Conservation (phyloP, 2,888 invertebrate species). For the Hymenopus coronatus region DNA sequence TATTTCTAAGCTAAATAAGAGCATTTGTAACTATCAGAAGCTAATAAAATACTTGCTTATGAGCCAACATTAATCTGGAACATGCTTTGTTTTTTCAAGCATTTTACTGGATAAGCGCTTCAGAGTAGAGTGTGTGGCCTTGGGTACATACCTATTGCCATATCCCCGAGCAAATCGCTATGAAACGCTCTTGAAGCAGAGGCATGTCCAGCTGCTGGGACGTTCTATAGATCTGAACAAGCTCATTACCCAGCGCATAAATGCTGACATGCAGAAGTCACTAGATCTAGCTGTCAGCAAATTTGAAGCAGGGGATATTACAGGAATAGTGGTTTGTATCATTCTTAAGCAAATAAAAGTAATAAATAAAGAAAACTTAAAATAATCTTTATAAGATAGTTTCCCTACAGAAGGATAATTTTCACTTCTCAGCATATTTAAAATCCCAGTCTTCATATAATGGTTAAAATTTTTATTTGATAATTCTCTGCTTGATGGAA, state of each 20-base stretch:
- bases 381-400: too few relatives aligned
- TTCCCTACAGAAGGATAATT: too few relatives aligned
- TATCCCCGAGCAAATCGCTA: slow-evolving; percentile 91
- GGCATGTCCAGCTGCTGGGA: slow-evolving; percentile 93
- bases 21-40: too few relatives aligned
- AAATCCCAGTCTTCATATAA: too few relatives aligned
- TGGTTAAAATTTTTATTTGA: too few relatives aligned
- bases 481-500: too few relatives aligned
- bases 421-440: too few relatives aligned
- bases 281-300: slow-evolving; percentile 93
- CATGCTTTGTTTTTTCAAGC: slow-evolving; percentile 49
- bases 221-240: slow-evolving; percentile 94
- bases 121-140: slow-evolving; percentile 87
- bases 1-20: too few relatives aligned
- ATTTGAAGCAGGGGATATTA: slow-evolving; percentile 95
- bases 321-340: slow-evolving; percentile 81
- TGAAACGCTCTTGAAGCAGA: slow-evolving; percentile 88
- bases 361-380: neutral
- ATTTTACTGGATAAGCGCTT: slow-evolving; percentile 97
- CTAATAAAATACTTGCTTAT: too few relatives aligned
- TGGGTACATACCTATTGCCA: slow-evolving; percentile 79
- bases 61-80: neutral
- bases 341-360: slow-evolving; percentile 27
- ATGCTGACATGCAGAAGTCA: slow-evolving; percentile 93
- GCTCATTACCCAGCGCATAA: slow-evolving; percentile 90